A percentile compares a stretch with the other conserved stretches of the same genome.
These are phyloP conservation scores for Hypotaenidia okinawae DNA, from an alignment of 2,797 vertebrate species.

Conservation along the genomic window DNA sequence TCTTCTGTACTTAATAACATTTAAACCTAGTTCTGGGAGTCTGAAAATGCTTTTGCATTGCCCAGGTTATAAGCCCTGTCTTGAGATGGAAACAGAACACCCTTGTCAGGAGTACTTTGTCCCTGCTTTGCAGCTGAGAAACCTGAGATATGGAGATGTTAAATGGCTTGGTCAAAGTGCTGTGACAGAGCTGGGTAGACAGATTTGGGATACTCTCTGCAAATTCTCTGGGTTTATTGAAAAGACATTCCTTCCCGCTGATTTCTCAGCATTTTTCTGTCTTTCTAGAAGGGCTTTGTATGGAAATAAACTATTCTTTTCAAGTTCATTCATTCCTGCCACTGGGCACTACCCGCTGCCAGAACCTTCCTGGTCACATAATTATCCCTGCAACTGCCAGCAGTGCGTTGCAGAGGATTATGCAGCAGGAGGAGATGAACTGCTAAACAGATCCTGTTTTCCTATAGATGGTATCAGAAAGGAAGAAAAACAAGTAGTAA, in stretches of 20 bases:
- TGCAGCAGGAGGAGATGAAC: slow-evolving; percentile 26
- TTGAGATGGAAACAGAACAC: background rate
- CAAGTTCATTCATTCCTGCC: slow-evolving; percentile 32
- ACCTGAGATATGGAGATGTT: background rate
- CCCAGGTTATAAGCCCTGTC: background rate
- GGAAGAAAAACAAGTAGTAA: background rate
- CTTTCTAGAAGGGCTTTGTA: slow-evolving; percentile 13
- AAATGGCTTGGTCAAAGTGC: background rate
- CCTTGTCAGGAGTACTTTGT: background rate
- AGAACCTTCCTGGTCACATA: slow-evolving; percentile 25
- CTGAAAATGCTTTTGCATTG: background rate
- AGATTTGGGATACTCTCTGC: background rate
- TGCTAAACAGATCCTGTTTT: slow-evolving; percentile 15
- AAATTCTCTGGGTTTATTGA: background rate
- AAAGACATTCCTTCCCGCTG: background rate
- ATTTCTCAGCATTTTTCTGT: slow-evolving; percentile 10
- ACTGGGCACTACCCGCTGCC: background rate
- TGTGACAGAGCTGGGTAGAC: background rate
- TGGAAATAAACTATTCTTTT: slow-evolving; percentile 46
- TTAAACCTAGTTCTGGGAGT: background rate
- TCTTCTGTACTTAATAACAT: slow-evolving; percentile 5
- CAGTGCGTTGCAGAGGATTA: slow-evolving; percentile 30
- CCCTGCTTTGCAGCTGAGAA: background rate
- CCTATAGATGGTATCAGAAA: slow-evolving; percentile 3
- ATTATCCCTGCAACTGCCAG: background rate